phyloP scores from a whole-genome alignment of 2,888 invertebrate genomes.

The Harpagoxenus sublaevis region DNA sequence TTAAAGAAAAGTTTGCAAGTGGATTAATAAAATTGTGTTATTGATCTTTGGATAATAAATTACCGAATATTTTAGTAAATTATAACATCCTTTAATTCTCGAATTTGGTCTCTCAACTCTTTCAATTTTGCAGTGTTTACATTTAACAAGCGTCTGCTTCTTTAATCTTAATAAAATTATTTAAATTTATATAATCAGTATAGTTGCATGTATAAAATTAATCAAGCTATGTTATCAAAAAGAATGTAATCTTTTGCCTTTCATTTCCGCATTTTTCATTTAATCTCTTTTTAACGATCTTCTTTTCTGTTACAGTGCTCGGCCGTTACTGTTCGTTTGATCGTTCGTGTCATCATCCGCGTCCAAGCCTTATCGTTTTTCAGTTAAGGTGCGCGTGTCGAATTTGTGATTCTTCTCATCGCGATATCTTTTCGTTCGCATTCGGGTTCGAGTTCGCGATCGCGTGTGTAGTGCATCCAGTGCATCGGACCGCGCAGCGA shows the following conservation, averaged over 20 bases:
- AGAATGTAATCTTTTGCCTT: not conserved
- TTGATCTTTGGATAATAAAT: too few relatives aligned
- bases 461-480: not conserved
- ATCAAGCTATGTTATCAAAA: not conserved
- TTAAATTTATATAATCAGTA: not conserved
- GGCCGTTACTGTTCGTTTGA: constrained; percentile 6
- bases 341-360: not conserved
- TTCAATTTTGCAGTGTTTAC: too few relatives aligned
- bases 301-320: constrained; percentile 32
- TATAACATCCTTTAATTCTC: too few relatives aligned
- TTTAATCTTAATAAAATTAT: not conserved
- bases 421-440: not conserved
- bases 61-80: too few relatives aligned
- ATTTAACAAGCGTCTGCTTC: too few relatives aligned
- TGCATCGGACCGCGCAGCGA: constrained; percentile 11
- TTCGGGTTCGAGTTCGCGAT: not conserved
- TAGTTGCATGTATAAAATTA: too few relatives aligned
- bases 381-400: not conserved
- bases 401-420: not conserved
- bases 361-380: not conserved
- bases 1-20: not conserved
- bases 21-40: not conserved
- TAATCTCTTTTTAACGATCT: not conserved
- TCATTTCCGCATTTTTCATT: not conserved
- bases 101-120: too few relatives aligned